Base-by-base conservation (phyloP, 2,888 invertebrate species). In the Spatulosminthurus flaviceps region DNA sequence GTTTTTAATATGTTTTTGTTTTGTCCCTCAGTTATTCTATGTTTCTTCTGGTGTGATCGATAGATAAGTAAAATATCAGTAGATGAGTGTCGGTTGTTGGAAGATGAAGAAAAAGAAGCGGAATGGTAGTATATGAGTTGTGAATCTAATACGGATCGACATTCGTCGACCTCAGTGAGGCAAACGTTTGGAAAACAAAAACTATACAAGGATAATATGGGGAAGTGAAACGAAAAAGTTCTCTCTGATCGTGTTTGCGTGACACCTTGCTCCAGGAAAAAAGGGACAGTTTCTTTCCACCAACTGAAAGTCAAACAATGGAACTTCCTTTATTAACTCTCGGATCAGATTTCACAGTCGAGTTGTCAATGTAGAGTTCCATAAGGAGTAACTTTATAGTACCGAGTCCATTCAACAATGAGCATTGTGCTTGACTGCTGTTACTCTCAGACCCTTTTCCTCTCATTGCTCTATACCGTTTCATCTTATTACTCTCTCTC, bases 321-420 rank as follows among this genome's bases (percentile, higher is more conserved):
- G 66, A 43, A 79, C 79, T 79, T 79, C 79, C 79, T 79, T 79
- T 79, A 79, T 79, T 76, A 79, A 79, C 79, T 76, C 74, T 72
- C 21, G 61, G 76, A 79, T 79, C 76, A 61, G n/a, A 79, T 79
- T 79, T 79, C 79, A 79, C 76, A 76, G 64, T 71, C 71, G 75
- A 76, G 75, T 76, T 76, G 75, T 76, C 75, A 76, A 76, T 66
- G 61, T 7, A 22, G n/a, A n/a, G 43, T 74, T 74, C 26, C 51
- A 51, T 75, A 64, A 64, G 64, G 64, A 64, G 64, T 24, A 22
- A 21, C 64, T 64, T 24, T 64, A 64, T 9, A 4, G 7, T 22
- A 13, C 51, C 4, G n/a, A 51, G 51, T 51, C 5, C 19, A 51
- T 64, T 64, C 64, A 26, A 26, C 24, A 22, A 64, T 64, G 64